Percentiles rank a stretch among this genome's conserved stretches.
Evolutionary conservation across 2,888 invertebrate species (phyloP).

Genomic region (Leptopilina myrica): DNA sequence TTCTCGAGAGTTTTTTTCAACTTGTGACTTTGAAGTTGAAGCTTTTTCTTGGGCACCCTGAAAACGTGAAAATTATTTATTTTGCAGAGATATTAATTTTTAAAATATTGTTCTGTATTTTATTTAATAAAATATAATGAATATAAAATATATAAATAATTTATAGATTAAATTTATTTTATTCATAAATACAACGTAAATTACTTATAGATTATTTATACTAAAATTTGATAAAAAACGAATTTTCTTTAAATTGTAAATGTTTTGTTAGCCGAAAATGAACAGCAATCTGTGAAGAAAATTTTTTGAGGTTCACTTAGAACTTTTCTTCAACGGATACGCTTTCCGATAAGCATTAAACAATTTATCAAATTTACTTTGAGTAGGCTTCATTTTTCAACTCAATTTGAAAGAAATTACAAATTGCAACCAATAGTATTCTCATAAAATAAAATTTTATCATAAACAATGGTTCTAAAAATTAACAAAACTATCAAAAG

Average conservation of each 20-base stretch:
- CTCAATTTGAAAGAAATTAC: not conserved
- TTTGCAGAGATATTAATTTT: not conserved
- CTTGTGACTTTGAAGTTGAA: not conserved
- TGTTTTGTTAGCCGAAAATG: too few relatives aligned
- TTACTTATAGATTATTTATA: too few relatives aligned
- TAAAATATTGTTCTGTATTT: too few relatives aligned
- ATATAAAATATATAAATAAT: too few relatives aligned
- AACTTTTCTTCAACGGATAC: not conserved
- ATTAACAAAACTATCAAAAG: not conserved
- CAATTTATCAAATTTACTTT: not conserved
- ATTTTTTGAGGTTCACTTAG: too few relatives aligned
- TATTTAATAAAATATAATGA: too few relatives aligned
- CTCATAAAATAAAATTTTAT: not conserved
- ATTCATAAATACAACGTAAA: too few relatives aligned
- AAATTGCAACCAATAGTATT: not conserved
- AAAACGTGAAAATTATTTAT: not conserved
- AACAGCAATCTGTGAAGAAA: too few relatives aligned
- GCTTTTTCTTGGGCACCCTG: not conserved
- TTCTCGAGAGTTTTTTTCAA: not conserved
- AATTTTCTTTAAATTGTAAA: too few relatives aligned
- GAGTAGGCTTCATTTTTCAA: slow-evolving; percentile 4
- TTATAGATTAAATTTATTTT: too few relatives aligned
- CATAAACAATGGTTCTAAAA: not conserved
- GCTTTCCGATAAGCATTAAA: not conserved
- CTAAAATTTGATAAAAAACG: too few relatives aligned